Evolutionary conservation across 2,888 invertebrate species (phyloP).

Genomic region (Invenusta paracnida): DNA sequence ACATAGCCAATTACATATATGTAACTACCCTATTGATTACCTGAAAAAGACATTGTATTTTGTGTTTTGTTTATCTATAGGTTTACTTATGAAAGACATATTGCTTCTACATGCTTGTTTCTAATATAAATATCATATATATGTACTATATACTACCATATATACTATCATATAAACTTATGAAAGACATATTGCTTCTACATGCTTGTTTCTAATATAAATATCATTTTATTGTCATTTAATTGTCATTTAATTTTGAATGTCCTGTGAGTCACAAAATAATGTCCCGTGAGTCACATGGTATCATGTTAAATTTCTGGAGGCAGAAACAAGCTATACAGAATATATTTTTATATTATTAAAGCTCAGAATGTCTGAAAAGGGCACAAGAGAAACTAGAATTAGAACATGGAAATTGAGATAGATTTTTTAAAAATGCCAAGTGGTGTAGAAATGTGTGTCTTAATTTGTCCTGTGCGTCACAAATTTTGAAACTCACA

Average conservation of each 20-base stretch:
- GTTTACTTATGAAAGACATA: slow-evolving; percentile 29
- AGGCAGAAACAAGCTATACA: slow-evolving; percentile 20
- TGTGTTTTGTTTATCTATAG: slow-evolving; percentile 27
- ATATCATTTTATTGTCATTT: slow-evolving; percentile 17
- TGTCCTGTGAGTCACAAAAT: slow-evolving; percentile 29
- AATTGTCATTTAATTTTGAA: slow-evolving; percentile 18
- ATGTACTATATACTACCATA: not conserved
- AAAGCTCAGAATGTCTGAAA: slow-evolving; percentile 26
- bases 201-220: slow-evolving; percentile 29
- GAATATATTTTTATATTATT: slow-evolving; percentile 29
- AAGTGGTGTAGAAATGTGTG: slow-evolving; percentile 29
- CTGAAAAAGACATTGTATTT: slow-evolving; percentile 29
- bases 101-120: slow-evolving; percentile 29
- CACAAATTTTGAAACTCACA: slow-evolving; percentile 29
- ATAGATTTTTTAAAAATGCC: slow-evolving; percentile 25
- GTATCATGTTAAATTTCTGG: slow-evolving; percentile 29
- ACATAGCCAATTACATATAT: slow-evolving; percentile 29
- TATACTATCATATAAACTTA: not conserved
- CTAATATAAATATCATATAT: slow-evolving; percentile 15
- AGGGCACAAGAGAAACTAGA: slow-evolving; percentile 29
- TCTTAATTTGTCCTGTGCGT: slow-evolving; percentile 29
- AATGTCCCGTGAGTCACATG: slow-evolving; percentile 27
- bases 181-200: slow-evolving; percentile 26
- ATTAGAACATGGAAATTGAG: slow-evolving; percentile 27
- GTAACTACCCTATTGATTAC: slow-evolving; percentile 26